These are phyloP conservation scores for Chymomyza fuscimana DNA, from an alignment of 2,888 invertebrate genomes.

Conservation along the genomic window DNA sequence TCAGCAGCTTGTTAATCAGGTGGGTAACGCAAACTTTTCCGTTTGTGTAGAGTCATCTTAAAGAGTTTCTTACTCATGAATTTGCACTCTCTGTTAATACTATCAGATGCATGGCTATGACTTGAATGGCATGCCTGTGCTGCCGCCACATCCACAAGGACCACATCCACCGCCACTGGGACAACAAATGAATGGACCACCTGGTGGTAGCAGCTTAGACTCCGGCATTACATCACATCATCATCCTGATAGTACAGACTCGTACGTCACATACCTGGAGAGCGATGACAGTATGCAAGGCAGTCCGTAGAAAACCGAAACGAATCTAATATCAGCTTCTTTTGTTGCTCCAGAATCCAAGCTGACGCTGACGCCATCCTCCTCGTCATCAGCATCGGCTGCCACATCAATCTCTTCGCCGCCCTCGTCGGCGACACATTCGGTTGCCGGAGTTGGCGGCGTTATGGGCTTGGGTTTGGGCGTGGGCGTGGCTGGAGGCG, in stretches of 20 bases:
- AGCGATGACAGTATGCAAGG: constrained; percentile 90
- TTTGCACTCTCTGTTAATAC: no score
- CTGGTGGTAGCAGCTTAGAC: constrained; percentile 80
- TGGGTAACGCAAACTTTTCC: constrained; percentile 76
- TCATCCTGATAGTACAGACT: constrained; percentile 90
- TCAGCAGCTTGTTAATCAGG: constrained; percentile 97
- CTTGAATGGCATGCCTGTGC: constrained; percentile 82
- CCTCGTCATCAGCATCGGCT: constrained; percentile 70
- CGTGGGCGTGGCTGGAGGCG: constrained; percentile 33
- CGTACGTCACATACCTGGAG: constrained; percentile 95
- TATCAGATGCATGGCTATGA: constrained; percentile 95
- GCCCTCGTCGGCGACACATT: constrained; percentile 51
- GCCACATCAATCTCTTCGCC: constrained; percentile 74
- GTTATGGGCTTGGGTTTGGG: constrained; percentile 39
- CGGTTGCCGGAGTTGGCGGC: constrained; percentile 41
- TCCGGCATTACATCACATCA: constrained; percentile 82
- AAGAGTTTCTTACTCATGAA: neutral
- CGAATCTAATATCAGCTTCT: constrained; percentile 79
- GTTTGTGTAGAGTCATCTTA: neutral
- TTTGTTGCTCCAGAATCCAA: constrained; percentile 80
- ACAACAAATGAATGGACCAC: constrained; percentile 82
- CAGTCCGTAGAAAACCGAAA: constrained; percentile 83
- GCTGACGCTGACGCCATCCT: constrained; percentile 77
- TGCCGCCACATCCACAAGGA: constrained; percentile 78
- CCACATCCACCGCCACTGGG: constrained; percentile 81